A percentile compares a stretch with the other conserved stretches of the same genome.
These are phyloP conservation scores for Helarctos malayanus DNA, from an alignment of 2,797 vertebrate genomes.

Conservation along the genomic window DNA sequence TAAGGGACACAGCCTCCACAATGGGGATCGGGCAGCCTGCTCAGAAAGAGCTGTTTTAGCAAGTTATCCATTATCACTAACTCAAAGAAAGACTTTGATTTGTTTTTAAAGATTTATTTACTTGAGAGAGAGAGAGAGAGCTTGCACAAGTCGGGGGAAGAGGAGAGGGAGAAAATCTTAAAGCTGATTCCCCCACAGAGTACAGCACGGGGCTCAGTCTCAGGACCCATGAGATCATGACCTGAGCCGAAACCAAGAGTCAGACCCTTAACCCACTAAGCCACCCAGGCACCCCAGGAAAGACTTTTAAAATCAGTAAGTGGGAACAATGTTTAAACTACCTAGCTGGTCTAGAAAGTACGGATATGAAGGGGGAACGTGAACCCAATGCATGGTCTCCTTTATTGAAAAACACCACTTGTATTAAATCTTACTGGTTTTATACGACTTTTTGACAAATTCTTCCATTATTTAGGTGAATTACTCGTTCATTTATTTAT, in stretches of 20 bases:
- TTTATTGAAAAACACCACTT: neutral
- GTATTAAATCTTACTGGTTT: neutral
- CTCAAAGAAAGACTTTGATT: neutral
- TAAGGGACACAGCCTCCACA: neutral
- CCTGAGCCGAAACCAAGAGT: neutral
- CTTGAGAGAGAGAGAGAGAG: neutral
- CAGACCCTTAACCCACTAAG: neutral
- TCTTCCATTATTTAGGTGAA: neutral
- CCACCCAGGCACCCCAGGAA: neutral
- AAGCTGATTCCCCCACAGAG: neutral
- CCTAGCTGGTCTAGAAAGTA: neutral
- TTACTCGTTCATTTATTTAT: neutral
- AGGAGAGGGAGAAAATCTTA: neutral
- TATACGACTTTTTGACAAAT: neutral
- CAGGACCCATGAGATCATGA: neutral
- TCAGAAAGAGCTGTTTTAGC: neutral
- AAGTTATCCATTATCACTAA: neutral
- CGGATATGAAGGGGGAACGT: neutral
- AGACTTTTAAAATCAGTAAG: neutral
- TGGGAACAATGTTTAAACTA: neutral
- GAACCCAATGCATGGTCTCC: neutral
- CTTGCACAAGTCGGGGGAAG: neutral
- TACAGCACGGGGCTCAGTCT: neutral
- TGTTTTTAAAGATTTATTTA: neutral
- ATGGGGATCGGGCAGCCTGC: neutral